Percentiles rank a stretch among this genome's conserved stretches.
Conservation (phyloP, 1,140 invertebrate genomes). For the Zaprionus tsacasi region DNA sequence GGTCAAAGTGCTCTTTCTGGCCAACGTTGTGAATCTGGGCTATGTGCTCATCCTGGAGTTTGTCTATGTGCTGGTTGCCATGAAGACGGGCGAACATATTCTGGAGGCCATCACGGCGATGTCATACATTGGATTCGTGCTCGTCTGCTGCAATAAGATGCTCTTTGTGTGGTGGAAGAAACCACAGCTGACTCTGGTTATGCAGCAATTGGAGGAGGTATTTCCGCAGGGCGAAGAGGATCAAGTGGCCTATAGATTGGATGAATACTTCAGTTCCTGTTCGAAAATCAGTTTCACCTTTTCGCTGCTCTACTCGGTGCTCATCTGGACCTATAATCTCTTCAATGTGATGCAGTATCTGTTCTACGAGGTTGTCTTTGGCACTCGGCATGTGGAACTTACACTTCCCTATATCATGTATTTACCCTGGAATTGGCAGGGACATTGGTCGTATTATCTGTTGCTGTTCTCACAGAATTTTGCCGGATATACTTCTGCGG, state of each 20-base stretch:
- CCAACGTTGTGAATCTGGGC: slow-evolving; percentile 56
- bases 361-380: slow-evolving; percentile 54
- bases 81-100: slow-evolving; percentile 41
- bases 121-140: slow-evolving; percentile 73
- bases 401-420: slow-evolving; percentile 65
- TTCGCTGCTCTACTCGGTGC: slow-evolving; percentile 59
- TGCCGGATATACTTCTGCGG: slow-evolving; percentile 66
- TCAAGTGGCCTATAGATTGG: slow-evolving; percentile 51
- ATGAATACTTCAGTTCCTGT: slow-evolving; percentile 50
- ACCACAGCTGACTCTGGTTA: slow-evolving; percentile 44
- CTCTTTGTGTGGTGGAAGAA: slow-evolving; percentile 63
- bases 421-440: slow-evolving; percentile 56
- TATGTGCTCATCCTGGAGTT: slow-evolving; percentile 36
- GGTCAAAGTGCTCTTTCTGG: slow-evolving; percentile 51
- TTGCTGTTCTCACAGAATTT: slow-evolving; percentile 51
- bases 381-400: slow-evolving; percentile 43
- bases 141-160: slow-evolving; percentile 69
- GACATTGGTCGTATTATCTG: slow-evolving; percentile 61
- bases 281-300: slow-evolving; percentile 59
- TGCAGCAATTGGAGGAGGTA: slow-evolving; percentile 52
- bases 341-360: slow-evolving; percentile 62
- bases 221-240: slow-evolving; percentile 44
- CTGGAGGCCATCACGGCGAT: slow-evolving; percentile 63
- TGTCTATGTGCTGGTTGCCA: slow-evolving; percentile 48
- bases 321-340: slow-evolving; percentile 77